Evolutionary conservation across 2,113 vertebrate species (phyloP).

Genomic region (Capreolus pygargus): DNA sequence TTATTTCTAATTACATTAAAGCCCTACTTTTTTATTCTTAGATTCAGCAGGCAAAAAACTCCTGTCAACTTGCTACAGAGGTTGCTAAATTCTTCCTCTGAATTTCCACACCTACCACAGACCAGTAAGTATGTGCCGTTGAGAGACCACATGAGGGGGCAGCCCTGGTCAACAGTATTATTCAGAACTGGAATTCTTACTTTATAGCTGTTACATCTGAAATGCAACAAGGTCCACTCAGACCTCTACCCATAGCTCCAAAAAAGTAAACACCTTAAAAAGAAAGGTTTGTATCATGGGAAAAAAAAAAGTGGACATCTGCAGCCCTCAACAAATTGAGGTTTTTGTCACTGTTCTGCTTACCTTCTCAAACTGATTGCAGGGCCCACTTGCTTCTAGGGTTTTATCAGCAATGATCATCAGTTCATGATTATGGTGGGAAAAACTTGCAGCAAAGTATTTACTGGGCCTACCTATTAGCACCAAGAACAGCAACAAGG

Average conservation of each 20-base stretch:
- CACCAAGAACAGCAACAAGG: not conserved
- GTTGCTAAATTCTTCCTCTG: not conserved
- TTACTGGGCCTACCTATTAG: not conserved
- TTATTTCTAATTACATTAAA: not conserved
- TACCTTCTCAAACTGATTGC: not conserved
- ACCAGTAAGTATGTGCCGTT: fast-evolving
- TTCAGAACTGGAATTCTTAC: not conserved
- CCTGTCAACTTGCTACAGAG: not conserved
- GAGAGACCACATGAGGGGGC: not conserved
- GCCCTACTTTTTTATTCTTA: not conserved
- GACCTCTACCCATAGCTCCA: not conserved
- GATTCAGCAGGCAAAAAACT: not conserved
- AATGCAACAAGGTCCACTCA: not conserved
- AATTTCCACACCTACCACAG: not conserved
- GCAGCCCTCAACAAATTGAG: not conserved
- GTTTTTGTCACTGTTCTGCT: fast-evolving
- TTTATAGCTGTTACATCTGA: not conserved
- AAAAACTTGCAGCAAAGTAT: not conserved
- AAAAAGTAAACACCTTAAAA: not conserved
- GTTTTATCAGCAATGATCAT: not conserved
- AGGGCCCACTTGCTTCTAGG: not conserved
- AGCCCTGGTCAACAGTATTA: not conserved
- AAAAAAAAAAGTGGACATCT: not conserved
- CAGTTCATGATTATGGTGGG: not conserved
- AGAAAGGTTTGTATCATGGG: not conserved